These are phyloP conservation scores for Monodelphis domestica DNA, from an alignment of 2,797 vertebrate species.

Conservation along the genomic window DNA sequence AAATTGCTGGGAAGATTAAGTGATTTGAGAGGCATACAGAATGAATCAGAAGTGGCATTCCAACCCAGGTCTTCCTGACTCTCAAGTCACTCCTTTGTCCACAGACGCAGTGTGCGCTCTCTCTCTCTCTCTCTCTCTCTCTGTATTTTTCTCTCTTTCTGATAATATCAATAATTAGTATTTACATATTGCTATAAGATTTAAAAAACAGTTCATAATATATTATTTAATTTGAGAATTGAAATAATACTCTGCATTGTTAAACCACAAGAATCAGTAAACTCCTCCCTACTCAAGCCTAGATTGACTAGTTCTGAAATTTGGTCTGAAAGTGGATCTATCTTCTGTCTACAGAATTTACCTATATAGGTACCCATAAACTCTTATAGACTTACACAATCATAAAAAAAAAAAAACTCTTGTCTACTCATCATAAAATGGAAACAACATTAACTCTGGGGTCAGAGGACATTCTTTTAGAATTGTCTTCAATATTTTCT, in stretches of 20 bases:
- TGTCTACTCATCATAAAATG: no score
- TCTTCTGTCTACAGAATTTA: neutral
- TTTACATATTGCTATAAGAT: no score
- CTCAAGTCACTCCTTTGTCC: neutral
- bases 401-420: neutral
- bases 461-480: neutral
- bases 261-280: no score
- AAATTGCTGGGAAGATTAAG: neutral
- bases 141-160: no score
- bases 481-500: neutral
- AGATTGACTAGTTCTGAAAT: neutral
- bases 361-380: neutral
- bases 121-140: no score
- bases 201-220: neutral
- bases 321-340: neutral
- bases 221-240: neutral
- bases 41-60: neutral
- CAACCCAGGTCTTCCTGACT: neutral
- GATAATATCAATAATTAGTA: no score
- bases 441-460: neutral
- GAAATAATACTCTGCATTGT: neutral
- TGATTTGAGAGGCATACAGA: neutral
- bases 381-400: neutral
- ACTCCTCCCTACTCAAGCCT: no score
- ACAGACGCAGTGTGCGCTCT: neutral